Evolutionary conservation across 2,888 invertebrate genomes (phyloP).

Genomic region (Conchocele bisecta): DNA sequence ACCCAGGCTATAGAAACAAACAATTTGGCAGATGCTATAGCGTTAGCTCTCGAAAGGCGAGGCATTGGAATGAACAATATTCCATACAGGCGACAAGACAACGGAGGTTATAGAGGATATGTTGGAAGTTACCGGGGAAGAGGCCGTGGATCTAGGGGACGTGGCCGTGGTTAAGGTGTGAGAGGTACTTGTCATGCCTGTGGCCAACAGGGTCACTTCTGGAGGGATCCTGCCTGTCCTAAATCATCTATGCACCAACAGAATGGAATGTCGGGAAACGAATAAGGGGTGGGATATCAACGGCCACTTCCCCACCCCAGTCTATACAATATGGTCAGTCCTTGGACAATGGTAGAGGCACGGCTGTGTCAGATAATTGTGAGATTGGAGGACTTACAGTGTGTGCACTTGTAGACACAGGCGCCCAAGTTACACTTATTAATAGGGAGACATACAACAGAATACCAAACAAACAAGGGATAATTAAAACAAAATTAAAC

Average conservation of each 20-base stretch:
- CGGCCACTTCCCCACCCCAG: slow-evolving; percentile 4
- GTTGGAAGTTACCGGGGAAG: not conserved
- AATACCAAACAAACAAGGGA: no score
- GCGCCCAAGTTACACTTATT: slow-evolving; percentile 4
- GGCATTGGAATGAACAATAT: no score
- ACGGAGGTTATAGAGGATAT: no score
- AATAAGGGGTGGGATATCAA: not conserved
- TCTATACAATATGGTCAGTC: slow-evolving; percentile 5
- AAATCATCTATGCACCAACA: not conserved
- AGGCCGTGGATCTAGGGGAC: not conserved
- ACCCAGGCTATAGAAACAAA: not conserved
- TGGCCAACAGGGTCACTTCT: not conserved
- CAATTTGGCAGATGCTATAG: slow-evolving; percentile 7
- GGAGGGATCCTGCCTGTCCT: slow-evolving; percentile 1
- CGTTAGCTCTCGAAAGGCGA: not conserved
- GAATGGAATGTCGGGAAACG: slow-evolving; percentile 7
- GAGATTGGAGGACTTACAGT: not conserved
- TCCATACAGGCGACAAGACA: no score
- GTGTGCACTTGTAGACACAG: slow-evolving; percentile 1
- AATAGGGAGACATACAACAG: no score
- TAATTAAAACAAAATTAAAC: no score
- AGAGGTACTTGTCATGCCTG: not conserved
- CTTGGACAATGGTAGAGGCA: no score
- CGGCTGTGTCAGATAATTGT: no score
- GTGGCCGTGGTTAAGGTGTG: not conserved